A percentile compares a stretch with the other conserved stretches of the same genome.
Evolutionary conservation across 1,140 invertebrate species (phyloP).

Genomic region (Oncopodura yosiiana): DNA sequence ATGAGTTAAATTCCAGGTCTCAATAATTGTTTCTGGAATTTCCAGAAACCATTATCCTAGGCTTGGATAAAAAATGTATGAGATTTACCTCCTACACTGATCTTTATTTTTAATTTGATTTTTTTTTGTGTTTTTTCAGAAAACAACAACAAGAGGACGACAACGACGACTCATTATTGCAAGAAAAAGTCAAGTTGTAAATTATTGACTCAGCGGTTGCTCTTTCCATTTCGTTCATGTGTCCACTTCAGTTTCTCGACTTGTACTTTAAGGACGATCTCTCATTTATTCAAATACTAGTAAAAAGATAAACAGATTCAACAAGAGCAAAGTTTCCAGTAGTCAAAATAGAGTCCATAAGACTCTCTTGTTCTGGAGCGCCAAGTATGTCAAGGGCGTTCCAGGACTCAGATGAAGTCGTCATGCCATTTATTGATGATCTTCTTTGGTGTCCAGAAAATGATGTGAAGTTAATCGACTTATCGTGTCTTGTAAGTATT

Average conservation of each 20-base stretch:
- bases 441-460: conserved; percentile 81
- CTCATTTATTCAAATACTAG: neutral
- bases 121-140: neutral
- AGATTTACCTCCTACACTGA: too few species aligned
- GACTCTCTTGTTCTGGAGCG: conserved; percentile 26
- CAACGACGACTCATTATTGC: too few species aligned
- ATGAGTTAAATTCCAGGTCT: too few species aligned
- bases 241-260: neutral
- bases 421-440: conserved; percentile 87
- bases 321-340: neutral
- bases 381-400: conserved; percentile 29
- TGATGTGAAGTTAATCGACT: conserved; percentile 81
- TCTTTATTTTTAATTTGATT: too few species aligned
- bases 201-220: too few species aligned
- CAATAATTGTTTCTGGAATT: too few species aligned
- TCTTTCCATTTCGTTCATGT: conserved; percentile 18
- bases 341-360: conserved; percentile 20
- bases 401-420: conserved; percentile 31
- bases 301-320: neutral
- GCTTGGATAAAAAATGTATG: too few species aligned
- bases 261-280: neutral
- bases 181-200: too few species aligned
- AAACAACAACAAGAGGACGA: too few species aligned
- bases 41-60: too few species aligned
- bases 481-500: conserved; percentile 66